phyloP scores from a whole-genome alignment of 2,797 vertebrate species.

The Enteromius paludinosus region DNA sequence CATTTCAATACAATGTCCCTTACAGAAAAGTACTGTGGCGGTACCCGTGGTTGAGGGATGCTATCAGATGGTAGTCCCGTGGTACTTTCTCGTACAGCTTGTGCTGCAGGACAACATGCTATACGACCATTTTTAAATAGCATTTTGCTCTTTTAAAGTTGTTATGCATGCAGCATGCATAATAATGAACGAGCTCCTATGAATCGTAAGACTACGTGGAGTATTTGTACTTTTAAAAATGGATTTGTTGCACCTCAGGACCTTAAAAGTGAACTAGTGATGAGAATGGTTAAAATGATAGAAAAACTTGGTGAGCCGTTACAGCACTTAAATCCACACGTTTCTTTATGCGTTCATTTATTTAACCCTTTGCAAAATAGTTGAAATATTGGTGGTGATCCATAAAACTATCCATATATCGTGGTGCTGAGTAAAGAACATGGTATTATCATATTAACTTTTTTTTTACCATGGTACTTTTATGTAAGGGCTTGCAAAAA shows the following conservation, averaged over 20 bases:
- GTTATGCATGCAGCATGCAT: constrained; percentile 5
- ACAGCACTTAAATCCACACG: neutral
- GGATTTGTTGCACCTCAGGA: constrained; percentile 28
- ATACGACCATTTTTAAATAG: neutral
- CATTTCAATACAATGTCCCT: constrained; percentile 18
- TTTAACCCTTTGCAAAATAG: neutral
- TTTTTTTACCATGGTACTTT: neutral
- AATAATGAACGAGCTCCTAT: neutral
- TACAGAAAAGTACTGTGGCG: neutral
- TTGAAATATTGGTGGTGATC: neutral
- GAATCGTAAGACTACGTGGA: neutral
- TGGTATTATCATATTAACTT: neutral
- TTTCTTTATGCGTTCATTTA: neutral
- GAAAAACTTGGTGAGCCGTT: neutral
- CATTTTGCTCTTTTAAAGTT: neutral
- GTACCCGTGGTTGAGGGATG: neutral
- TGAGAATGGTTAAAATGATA: neutral
- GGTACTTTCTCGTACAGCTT: neutral
- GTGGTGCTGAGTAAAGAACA: constrained; percentile 10
- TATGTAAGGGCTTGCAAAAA: constrained; percentile 39
- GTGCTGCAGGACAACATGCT: neutral
- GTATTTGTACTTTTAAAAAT: neutral
- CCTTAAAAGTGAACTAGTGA: constrained; percentile 3
- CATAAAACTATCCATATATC: neutral
- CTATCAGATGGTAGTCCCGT: neutral